A percentile compares a stretch with the other conserved stretches of the same genome.
Evolutionary conservation across 2,888 invertebrate genomes (phyloP).

Genomic region (Leucozona laternaria): DNA sequence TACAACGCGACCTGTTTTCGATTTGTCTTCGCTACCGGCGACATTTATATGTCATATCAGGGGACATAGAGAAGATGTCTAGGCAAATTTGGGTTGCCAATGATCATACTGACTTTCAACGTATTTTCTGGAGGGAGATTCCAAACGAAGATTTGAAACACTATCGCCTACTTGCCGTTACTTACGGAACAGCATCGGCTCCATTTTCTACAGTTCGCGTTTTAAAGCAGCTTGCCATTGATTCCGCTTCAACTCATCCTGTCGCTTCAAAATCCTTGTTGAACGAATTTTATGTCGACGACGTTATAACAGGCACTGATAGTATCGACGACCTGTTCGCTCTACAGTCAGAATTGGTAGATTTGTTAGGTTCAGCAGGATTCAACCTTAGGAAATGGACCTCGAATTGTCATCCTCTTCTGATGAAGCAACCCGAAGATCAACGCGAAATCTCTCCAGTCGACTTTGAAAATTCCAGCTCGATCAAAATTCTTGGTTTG

Average conservation of each 20-base stretch:
- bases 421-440: background rate
- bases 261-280: background rate
- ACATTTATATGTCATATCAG: constrained; percentile 7
- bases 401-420: background rate
- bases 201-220: background rate
- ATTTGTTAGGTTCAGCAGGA: constrained; percentile 8
- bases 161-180: too few relatives aligned
- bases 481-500: background rate
- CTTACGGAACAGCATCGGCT: too few relatives aligned
- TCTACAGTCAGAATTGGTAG: constrained; percentile 16
- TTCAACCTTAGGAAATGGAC: constrained; percentile 9
- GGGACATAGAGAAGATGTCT: constrained; percentile 5
- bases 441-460: background rate
- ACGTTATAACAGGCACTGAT: background rate
- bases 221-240: background rate
- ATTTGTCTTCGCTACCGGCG: background rate
- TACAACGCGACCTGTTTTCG: background rate
- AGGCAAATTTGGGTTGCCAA: too few relatives aligned
- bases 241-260: background rate
- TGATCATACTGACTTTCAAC: too few relatives aligned
- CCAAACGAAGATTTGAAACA: too few relatives aligned
- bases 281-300: constrained; percentile 10
- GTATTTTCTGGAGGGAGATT: too few relatives aligned
- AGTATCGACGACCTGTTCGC: background rate
- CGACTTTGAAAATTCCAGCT: background rate